Conservation (phyloP, 1,140 invertebrate species). For the Drusus annulatus region DNA sequence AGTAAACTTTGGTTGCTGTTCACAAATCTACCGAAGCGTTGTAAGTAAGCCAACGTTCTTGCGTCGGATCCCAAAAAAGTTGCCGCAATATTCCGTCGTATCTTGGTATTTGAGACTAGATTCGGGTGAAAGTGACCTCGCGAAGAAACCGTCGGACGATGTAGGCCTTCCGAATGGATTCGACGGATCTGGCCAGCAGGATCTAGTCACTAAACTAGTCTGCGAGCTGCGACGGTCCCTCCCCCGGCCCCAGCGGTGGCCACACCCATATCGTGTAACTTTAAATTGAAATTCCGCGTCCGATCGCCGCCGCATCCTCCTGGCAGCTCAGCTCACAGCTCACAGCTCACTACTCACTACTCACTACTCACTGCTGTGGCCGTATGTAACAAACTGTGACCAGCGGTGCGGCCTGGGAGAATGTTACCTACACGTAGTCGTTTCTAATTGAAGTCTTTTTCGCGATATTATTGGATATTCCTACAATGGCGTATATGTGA, state of each 20-base stretch:
- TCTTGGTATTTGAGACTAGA: no score
- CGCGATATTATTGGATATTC: conserved; percentile 15
- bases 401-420: neutral
- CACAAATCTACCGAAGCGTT: neutral
- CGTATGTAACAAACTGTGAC: no score
- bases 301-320: neutral
- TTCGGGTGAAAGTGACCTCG: conserved; percentile 15
- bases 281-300: conserved; percentile 49
- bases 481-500: neutral
- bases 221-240: neutral
- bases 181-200: neutral
- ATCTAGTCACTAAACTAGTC: neutral
- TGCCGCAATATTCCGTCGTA: neutral
- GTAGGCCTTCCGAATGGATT: neutral
- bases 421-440: conserved; percentile 15
- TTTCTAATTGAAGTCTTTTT: conserved; percentile 4
- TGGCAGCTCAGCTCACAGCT: no score
- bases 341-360: no score
- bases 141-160: neutral
- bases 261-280: conserved; percentile 41
- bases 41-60: neutral
- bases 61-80: neutral
- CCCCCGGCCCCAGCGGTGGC: neutral
- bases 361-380: no score
- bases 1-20: neutral